Evolutionary conservation across 1,140 invertebrate genomes (phyloP).

Genomic region (Chrysopa pallens): DNA sequence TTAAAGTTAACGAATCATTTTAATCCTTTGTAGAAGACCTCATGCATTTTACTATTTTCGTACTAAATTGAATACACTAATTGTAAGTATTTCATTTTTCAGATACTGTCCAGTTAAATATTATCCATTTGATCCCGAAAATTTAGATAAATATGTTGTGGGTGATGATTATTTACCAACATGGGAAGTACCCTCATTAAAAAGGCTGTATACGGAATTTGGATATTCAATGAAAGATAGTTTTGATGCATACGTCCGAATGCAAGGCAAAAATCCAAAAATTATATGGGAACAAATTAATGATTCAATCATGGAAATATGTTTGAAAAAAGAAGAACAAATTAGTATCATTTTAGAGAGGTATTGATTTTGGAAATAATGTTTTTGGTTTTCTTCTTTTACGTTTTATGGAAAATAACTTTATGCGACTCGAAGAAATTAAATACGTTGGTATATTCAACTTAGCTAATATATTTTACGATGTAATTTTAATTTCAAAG

Average conservation of each 20-base stretch:
- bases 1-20: not conserved
- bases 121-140: constrained; percentile 70
- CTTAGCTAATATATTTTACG: not conserved
- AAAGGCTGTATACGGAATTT: constrained; percentile 53
- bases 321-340: constrained; percentile 53
- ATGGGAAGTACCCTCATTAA: constrained; percentile 80
- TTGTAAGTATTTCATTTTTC: constrained; percentile 10
- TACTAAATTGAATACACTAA: constrained; percentile 2
- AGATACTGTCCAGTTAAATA: constrained; percentile 88
- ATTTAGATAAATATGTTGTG: constrained; percentile 82
- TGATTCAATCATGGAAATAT: constrained; percentile 55
- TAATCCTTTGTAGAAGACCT: too few species aligned
- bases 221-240: constrained; percentile 75
- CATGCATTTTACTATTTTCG: not conserved
- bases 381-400: too few species aligned
- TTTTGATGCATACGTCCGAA: constrained; percentile 62
- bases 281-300: constrained; percentile 69
- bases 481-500: too few species aligned
- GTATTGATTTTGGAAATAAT: too few species aligned
- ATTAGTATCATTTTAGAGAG: constrained; percentile 35
- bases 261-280: constrained; percentile 47
- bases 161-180: constrained; percentile 88
- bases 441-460: not conserved
- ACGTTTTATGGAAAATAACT: too few species aligned
- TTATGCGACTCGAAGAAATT: constrained; percentile 17